phyloP scores from a whole-genome alignment of 2,113 vertebrate species.

The Sorex araneus region DNA sequence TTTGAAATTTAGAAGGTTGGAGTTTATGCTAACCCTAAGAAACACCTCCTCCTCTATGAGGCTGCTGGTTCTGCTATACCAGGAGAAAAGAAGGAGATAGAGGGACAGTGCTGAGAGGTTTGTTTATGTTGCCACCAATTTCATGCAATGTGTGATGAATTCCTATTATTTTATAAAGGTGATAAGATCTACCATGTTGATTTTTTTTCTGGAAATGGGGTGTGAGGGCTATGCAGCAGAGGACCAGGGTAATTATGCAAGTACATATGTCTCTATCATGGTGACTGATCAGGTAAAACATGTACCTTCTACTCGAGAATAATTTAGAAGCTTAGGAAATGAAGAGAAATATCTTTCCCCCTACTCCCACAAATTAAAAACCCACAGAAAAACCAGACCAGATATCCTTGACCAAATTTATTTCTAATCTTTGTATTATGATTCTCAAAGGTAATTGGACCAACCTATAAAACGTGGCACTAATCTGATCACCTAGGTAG shows the following conservation, averaged over 20 bases:
- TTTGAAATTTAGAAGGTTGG: neutral
- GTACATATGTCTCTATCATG: neutral
- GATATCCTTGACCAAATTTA: neutral
- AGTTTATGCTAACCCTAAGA: neutral
- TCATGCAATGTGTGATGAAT: slow-evolving; percentile 6
- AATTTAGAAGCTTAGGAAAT: neutral
- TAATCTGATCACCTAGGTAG: neutral
- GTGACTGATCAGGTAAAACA: neutral
- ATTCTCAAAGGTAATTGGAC: neutral
- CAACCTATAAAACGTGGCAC: neutral
- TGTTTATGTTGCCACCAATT: neutral
- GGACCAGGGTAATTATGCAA: neutral
- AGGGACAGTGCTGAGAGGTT: neutral
- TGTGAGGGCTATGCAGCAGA: too few relatives aligned
- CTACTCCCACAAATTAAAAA: neutral
- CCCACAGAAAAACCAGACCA: neutral
- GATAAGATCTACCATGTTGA: neutral
- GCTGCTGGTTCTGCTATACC: neutral
- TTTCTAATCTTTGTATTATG: neutral
- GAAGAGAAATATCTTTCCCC: neutral
- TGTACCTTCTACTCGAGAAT: neutral
- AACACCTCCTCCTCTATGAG: neutral
- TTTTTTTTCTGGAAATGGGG: neutral
- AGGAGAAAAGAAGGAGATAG: neutral
- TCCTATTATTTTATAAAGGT: neutral